Conservation (phyloP, 2,113 vertebrate genomes). For the Spilogale gracilis region DNA sequence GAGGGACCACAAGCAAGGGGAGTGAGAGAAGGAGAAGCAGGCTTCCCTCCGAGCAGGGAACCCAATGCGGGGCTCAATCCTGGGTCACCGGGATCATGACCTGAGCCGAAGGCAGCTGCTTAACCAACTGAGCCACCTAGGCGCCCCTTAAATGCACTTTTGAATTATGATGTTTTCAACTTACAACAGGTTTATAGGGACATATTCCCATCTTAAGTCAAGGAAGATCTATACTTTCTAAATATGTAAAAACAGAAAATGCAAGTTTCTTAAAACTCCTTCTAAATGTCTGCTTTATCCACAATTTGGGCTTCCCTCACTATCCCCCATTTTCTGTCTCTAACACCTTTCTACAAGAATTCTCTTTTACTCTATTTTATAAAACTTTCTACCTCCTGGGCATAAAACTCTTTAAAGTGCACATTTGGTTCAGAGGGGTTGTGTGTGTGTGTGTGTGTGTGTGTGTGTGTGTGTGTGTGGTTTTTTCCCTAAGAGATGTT, state of each 20-base stretch:
- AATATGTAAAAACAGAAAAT: background rate
- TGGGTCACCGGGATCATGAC: no score
- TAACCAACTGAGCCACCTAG: no score
- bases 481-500: constrained; percentile 25
- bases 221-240: background rate
- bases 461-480: no score
- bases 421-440: background rate
- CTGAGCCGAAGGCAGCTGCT: no score
- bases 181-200: background rate
- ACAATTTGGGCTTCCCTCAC: background rate
- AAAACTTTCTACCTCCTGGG: background rate
- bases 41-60: no score
- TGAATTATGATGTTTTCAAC: background rate
- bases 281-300: background rate
- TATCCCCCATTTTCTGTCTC: background rate
- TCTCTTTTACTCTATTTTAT: constrained; percentile 2
- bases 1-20: no score
- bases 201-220: background rate
- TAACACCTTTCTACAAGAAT: background rate
- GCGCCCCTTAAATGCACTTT: background rate
- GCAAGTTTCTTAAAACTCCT: background rate
- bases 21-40: no score
- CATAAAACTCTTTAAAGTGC: background rate
- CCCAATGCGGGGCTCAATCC: no score
- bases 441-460: no score